Evolutionary conservation across 1,140 invertebrate species (phyloP).

Genomic region (Dreissena rostriformis): DNA sequence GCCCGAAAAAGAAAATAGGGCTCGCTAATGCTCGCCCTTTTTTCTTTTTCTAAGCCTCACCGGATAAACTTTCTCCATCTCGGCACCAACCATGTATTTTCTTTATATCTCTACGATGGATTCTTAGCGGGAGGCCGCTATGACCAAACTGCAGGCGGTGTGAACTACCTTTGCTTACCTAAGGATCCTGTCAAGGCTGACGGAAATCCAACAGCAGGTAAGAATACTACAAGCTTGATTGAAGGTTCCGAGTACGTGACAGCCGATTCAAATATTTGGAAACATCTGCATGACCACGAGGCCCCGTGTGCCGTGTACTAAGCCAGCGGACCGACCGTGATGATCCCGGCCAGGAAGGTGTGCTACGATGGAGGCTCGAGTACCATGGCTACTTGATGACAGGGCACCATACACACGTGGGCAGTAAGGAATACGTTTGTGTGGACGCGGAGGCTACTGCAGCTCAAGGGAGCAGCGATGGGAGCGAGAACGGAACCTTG

Average conservation of each 20-base stretch:
- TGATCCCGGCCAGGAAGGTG: conserved; percentile 59
- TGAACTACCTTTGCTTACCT: conserved; percentile 30
- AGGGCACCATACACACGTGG: neutral
- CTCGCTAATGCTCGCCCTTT: too few species aligned
- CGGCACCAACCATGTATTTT: too few species aligned
- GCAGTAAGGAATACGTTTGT: conserved; percentile 18
- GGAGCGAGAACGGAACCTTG: neutral
- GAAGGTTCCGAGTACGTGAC: conserved; percentile 34
- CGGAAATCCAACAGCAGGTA: too few species aligned
- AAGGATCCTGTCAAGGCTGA: conserved; percentile 3
- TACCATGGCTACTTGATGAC: conserved; percentile 54
- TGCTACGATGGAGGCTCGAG: conserved; percentile 61
- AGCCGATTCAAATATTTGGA: neutral
- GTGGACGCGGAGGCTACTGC: conserved; percentile 4
- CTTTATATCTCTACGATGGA: conserved; percentile 19
- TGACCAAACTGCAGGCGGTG: conserved; percentile 1
- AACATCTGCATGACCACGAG: conserved; percentile 1
- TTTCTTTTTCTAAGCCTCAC: too few species aligned
- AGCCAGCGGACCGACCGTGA: conserved; percentile 38
- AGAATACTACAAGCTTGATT: neutral
- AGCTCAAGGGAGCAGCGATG: neutral
- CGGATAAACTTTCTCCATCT: too few species aligned
- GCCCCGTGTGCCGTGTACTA: conserved; percentile 57
- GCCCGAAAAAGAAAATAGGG: too few species aligned
- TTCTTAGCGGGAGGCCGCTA: neutral